Evolutionary conservation across 2,797 vertebrate genomes (phyloP).

Genomic region (Danio tinwini): DNA sequence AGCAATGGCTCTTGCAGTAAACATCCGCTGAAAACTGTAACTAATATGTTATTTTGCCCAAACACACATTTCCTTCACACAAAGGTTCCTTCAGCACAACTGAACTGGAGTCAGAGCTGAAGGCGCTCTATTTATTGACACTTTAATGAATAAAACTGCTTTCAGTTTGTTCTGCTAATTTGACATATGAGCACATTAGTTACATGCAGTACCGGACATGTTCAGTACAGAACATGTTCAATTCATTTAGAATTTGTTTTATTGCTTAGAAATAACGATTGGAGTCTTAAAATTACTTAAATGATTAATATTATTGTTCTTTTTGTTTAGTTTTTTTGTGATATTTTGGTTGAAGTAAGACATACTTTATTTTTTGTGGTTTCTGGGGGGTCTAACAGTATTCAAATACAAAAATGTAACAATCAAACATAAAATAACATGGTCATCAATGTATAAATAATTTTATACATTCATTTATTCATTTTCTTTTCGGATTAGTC

Average conservation of each 20-base stretch:
- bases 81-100: neutral
- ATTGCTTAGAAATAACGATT: neutral
- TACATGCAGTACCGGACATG: neutral
- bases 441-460: too few species aligned
- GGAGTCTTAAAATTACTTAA: too few species aligned
- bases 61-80: conserved; percentile 21
- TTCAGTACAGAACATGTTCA: neutral
- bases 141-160: neutral
- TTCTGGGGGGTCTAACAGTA: too few species aligned
- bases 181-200: neutral
- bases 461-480: too few species aligned
- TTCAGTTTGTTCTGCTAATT: neutral
- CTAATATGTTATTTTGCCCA: conserved; percentile 32
- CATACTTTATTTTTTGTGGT: too few species aligned
- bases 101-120: conserved; percentile 3
- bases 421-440: too few species aligned
- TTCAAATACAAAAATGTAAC: too few species aligned
- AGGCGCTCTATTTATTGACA: conserved; percentile 5
- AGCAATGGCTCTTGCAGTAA: conserved; percentile 17
- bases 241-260: neutral
- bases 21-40: neutral
- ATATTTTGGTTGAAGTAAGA: neutral
- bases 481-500: too few species aligned
- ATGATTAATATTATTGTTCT: too few species aligned
- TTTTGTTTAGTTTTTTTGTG: neutral